Conservation (phyloP, 1,140 invertebrate species). For the Caenorhabditis inopinata region DNA sequence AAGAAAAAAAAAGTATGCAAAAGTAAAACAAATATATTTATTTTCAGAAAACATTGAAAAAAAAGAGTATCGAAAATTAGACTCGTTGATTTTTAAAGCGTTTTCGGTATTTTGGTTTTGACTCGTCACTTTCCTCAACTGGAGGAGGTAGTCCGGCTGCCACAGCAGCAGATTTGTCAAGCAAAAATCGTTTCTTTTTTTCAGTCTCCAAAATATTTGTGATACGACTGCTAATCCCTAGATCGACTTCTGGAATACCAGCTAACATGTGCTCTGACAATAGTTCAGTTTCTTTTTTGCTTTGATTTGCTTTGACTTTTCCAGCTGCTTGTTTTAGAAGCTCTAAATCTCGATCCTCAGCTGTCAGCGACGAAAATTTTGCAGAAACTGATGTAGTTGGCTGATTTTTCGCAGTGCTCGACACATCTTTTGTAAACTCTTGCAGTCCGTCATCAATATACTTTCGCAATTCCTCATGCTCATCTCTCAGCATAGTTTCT, state of each 20-base stretch:
- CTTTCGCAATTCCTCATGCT: conserved; percentile 62
- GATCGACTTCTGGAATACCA: conserved; percentile 98
- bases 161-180: conserved; percentile 29
- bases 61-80: no score
- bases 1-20: no score
- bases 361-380: not conserved
- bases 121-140: not conserved
- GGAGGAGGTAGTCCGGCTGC: not conserved
- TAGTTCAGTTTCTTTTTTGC: conserved; percentile 90
- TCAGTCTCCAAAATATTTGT: conserved; percentile 64
- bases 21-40: no score
- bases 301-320: conserved; percentile 52
- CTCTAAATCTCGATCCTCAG: conserved; percentile 30
- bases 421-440: not conserved
- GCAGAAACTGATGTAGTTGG: not conserved
- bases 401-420: not conserved
- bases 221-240: conserved; percentile 76
- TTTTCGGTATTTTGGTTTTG: not conserved
- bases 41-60: not conserved
- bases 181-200: conserved; percentile 57
- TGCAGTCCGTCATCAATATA: conserved; percentile 51
- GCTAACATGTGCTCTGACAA: conserved; percentile 99
- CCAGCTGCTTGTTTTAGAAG: conserved; percentile 58
- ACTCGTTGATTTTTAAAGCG: not conserved
- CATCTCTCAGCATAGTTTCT: conserved; percentile 62